These are phyloP conservation scores for Ichneumoninae sp. DNA, from an alignment of 2,888 invertebrate genomes.

Conservation along the genomic window DNA sequence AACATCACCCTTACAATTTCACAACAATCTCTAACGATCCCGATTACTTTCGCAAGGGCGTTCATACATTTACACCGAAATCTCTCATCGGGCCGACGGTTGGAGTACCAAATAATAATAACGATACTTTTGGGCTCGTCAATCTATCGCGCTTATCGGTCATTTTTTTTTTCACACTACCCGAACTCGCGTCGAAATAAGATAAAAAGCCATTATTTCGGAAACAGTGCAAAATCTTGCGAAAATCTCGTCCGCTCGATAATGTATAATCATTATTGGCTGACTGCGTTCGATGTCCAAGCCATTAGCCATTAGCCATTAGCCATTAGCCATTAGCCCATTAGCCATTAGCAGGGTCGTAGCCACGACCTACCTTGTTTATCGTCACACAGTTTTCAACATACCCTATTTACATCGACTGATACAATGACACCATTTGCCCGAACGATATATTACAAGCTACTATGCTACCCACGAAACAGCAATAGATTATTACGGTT, in stretches of 20 bases:
- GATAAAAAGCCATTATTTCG: neutral
- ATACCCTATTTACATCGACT: constrained; percentile 18
- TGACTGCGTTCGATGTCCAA: constrained; percentile 21
- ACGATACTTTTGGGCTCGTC: neutral
- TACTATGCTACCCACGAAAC: neutral
- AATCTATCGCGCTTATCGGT: neutral
- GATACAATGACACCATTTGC: neutral
- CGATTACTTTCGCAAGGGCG: constrained; percentile 15
- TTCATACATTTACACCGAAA: constrained; percentile 29
- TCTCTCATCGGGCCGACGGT: neutral
- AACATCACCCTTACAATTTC: neutral
- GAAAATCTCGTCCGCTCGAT: constrained; percentile 32
- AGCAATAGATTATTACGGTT: neutral
- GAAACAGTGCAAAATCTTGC: neutral
- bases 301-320: constrained; percentile 17
- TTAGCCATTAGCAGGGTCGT: neutral
- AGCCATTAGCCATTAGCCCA: neutral
- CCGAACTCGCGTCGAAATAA: neutral
- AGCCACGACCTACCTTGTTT: neutral
- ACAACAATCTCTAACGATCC: constrained; percentile 9
- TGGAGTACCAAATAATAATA: neutral
- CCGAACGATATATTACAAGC: neutral
- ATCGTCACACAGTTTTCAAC: neutral
- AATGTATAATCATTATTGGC: constrained; percentile 44
- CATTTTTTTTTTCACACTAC: neutral